Evolutionary conservation across 2,113 vertebrate species (phyloP).

Genomic region (Nestor notabilis): DNA sequence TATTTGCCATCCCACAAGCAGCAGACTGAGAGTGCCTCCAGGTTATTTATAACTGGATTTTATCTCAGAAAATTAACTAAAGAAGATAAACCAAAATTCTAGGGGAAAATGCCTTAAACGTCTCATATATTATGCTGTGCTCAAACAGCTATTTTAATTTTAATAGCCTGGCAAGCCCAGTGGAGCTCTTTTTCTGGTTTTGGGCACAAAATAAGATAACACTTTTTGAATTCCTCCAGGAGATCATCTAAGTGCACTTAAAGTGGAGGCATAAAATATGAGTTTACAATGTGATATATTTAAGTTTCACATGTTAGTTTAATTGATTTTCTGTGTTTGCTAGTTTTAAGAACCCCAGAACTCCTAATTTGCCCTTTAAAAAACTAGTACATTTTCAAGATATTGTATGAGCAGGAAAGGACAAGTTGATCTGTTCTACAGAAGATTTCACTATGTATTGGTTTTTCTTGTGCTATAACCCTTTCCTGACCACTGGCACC

Average conservation of each 20-base stretch:
- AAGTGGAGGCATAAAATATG: slow-evolving; percentile 75
- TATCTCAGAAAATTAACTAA: slow-evolving; percentile 85
- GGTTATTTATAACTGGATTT: slow-evolving; percentile 85
- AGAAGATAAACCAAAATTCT: slow-evolving; percentile 80
- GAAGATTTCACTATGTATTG: background rate
- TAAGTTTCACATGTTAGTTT: slow-evolving; percentile 69
- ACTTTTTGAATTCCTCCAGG: slow-evolving; percentile 74
- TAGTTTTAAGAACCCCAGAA: slow-evolving; percentile 50
- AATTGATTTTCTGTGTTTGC: slow-evolving; percentile 73
- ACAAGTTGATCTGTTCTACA: background rate
- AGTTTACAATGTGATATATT: slow-evolving; percentile 68
- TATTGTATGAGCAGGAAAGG: background rate
- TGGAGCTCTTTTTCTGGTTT: slow-evolving; percentile 76
- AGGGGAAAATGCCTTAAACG: slow-evolving; percentile 79
- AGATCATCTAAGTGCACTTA: slow-evolving; percentile 74
- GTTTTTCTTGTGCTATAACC: background rate
- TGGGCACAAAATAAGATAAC: slow-evolving; percentile 81
- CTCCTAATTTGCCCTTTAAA: slow-evolving; percentile 59
- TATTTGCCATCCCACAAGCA: slow-evolving; percentile 73
- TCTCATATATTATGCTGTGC: slow-evolving; percentile 78
- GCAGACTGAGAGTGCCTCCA: slow-evolving; percentile 73
- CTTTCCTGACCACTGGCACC: background rate
- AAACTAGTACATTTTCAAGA: slow-evolving; percentile 11
- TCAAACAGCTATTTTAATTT: slow-evolving; percentile 82
- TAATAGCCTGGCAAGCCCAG: slow-evolving; percentile 78